Evolutionary conservation across 1,140 invertebrate species (phyloP), one percentile per base, ranked within the genome.

Genomic region (Zaprionus ornatus): DNA sequence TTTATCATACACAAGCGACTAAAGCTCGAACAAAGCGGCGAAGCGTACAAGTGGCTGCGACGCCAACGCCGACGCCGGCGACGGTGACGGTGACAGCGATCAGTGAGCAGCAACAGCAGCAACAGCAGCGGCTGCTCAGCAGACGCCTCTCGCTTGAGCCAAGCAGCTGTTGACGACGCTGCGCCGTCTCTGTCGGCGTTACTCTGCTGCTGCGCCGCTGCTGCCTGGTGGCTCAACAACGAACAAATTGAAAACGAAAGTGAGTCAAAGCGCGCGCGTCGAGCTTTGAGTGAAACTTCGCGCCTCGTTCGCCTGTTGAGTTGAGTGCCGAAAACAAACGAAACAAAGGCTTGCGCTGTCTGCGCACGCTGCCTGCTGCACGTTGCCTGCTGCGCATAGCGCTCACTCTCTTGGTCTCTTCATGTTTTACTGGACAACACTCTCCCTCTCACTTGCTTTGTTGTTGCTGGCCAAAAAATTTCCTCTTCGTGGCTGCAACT

Each of bases 1-100:
- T 92, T 92, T 92, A 92, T 92, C 87, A 92, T 91, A 92, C 91
- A 91, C 91, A 90, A 92, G 79, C 78, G 82, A 92, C 91, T 92
- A 92, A 92, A 92, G 87, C 91, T 92, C 85, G 84, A 91, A 90
- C 86, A 80, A 90, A 90, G 86, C 81, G 81, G 57, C 65, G 60
- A 68, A 63, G 72, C 79, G 52, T 70, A 57, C 57, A 54, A 63
- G 45, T 79, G 64, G 48, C 73, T 76, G 77, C 77, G 72, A 65
- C 66, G 81, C 62, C 74, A 48, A 57, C 32, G 52, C 65, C 57
- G 48, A 25, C 15, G 52, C 45, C 45, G 12, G 77, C 77, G 69
- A 65, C 63, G 81, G 45, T 71, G 55, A 48, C 29, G 52, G 71
- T 45, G 23, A 21, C 25, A 64, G 29, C 35, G 19, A 40, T 45